phyloP scores from a whole-genome alignment of 2,113 vertebrate species.

The Oceanodroma tethys region DNA sequence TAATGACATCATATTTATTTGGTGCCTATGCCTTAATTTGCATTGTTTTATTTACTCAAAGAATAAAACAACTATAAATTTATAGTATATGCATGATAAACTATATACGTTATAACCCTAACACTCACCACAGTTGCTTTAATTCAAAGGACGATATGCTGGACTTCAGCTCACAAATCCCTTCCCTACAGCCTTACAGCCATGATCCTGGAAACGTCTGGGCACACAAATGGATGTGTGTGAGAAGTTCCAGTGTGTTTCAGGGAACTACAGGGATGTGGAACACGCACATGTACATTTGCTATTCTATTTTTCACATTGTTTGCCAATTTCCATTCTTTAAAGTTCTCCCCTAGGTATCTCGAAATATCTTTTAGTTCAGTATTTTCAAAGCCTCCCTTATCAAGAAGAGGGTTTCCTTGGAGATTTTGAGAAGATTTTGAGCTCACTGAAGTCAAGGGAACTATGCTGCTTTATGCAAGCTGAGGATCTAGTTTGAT shows the following conservation, averaged over 20 bases:
- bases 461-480: neutral
- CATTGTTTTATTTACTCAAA: neutral
- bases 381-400: slow-evolving; percentile 33
- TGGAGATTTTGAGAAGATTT: slow-evolving; percentile 28
- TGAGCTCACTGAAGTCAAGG: neutral
- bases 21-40: neutral
- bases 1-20: neutral
- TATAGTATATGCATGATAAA: neutral
- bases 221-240: neutral
- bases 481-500: neutral
- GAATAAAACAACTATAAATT: neutral
- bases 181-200: neutral
- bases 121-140: neutral
- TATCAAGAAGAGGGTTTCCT: slow-evolving; percentile 26
- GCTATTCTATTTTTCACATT: neutral
- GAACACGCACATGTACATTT: neutral
- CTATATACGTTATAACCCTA: neutral
- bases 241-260: neutral
- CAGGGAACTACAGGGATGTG: neutral
- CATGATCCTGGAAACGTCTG: neutral
- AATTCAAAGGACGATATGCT: neutral
- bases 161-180: neutral
- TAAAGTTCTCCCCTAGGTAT: slow-evolving; percentile 11
- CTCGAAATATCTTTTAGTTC: slow-evolving; percentile 29
- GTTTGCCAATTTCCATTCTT: neutral